Evolutionary conservation across 2,888 invertebrate species (phyloP).

Genomic region (Epinotia brunnichana): DNA sequence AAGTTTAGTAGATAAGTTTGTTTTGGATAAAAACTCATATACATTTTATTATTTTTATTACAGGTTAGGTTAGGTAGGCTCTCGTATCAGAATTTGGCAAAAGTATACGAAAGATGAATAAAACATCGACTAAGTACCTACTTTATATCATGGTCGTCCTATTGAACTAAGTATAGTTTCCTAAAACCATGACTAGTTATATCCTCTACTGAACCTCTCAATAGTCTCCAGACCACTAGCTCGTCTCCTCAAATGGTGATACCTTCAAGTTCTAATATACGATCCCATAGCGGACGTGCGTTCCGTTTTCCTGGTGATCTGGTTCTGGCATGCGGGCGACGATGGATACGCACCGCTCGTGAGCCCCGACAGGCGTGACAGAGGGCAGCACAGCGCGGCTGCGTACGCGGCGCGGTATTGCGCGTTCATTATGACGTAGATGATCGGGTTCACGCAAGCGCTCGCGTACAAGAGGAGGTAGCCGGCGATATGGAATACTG

Average conservation of each 20-base stretch:
- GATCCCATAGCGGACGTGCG: slow-evolving; percentile 72
- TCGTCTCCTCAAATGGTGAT: slow-evolving; percentile 52
- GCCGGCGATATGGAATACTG: slow-evolving; percentile 89
- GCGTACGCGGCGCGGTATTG: slow-evolving; percentile 96
- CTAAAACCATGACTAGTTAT: neutral
- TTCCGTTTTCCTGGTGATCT: slow-evolving; percentile 64
- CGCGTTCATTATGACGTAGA: slow-evolving; percentile 97
- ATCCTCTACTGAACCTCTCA: slow-evolving; percentile 7
- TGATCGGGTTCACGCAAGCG: slow-evolving; percentile 96
- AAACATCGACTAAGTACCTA: neutral
- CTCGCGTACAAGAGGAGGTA: slow-evolving; percentile 94
- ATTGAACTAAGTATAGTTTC: neutral
- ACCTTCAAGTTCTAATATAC: slow-evolving; percentile 79
- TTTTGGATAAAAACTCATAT: neutral
- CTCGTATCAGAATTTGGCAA: too few species aligned
- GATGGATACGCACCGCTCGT: slow-evolving; percentile 85
- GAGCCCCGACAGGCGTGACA: slow-evolving; percentile 82
- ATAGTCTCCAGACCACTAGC: slow-evolving; percentile 26
- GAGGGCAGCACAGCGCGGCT: slow-evolving; percentile 88
- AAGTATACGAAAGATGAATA: too few species aligned
- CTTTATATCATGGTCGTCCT: neutral
- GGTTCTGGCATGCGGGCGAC: slow-evolving; percentile 68
- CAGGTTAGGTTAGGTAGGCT: too few species aligned
- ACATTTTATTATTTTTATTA: too few species aligned
- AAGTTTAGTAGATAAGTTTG: neutral